phyloP scores from a whole-genome alignment of 2,888 invertebrate species.

The Patella caerulea region DNA sequence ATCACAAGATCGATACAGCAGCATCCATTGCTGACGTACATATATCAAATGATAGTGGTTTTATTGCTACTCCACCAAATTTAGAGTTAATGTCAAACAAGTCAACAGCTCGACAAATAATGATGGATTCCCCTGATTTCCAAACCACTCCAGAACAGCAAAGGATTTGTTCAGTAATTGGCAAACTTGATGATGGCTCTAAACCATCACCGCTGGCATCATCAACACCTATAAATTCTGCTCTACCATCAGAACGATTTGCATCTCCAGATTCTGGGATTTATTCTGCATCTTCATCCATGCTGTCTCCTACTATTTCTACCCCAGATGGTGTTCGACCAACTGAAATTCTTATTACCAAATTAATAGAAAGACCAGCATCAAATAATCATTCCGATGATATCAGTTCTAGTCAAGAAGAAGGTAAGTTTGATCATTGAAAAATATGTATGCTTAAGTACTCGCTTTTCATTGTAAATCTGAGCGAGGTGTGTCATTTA shows the following conservation, averaged over 20 bases:
- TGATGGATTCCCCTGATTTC: conserved; percentile 2
- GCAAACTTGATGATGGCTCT: not conserved
- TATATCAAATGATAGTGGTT: not conserved
- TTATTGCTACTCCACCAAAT: not conserved
- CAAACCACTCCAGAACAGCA: not conserved
- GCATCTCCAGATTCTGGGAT: conserved; percentile 21
- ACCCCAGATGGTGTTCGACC: not conserved
- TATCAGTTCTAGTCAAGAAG: too few species aligned
- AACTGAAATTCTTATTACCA: not conserved
- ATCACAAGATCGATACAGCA: too few species aligned
- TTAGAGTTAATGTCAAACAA: not conserved
- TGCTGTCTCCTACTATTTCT: not conserved
- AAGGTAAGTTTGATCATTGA: too few species aligned
- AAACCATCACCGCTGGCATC: conserved; percentile 16
- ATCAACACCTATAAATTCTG: conserved; percentile 20
- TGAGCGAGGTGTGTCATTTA: too few species aligned
- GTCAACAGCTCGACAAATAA: not conserved
- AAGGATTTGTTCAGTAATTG: not conserved
- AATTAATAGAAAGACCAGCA: not conserved
- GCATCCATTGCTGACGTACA: too few species aligned
- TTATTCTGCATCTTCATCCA: conserved; percentile 14
- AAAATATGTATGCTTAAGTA: too few species aligned
- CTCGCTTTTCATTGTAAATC: too few species aligned
- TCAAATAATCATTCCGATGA: too few species aligned
- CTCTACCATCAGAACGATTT: not conserved